Base-by-base conservation (phyloP, 2,888 invertebrate species). In the Drosophila gaucha region DNA sequence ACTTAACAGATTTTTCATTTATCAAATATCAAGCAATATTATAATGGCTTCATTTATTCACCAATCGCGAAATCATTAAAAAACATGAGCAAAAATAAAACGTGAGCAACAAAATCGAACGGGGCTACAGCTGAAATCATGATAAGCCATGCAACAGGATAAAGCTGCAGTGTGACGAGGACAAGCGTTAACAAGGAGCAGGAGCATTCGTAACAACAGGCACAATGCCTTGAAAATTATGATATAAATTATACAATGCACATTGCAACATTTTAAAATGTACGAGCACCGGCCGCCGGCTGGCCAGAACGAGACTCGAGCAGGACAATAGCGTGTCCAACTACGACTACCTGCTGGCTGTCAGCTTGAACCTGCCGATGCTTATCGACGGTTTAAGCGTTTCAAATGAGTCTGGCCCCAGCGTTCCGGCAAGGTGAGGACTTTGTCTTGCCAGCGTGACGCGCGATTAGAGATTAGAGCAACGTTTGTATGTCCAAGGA, bases 191-290 rank as follows among this genome's bases (percentile, higher is more conserved):
- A 58, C 54, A 67, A 64, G 58, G 33, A 56, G 39, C 43, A 47
- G 41, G 26, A 35, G 9, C 36, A 12, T 24, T 33, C 9, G 44
- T 26, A 67, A 52, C 30, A 41, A 59, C 50, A 50, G 35, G 31
- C 35, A 76, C 67, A 72, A 52, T 64, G 69, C 62, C 65, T 67
- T 64, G 62, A 58, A 67, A 85, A 85, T 85, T 85, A 85, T 85
- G 85, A 86, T 84, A 85, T 80, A 84, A 86, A 82, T 86, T 86
- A 69, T 79, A 79, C 77, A 80, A 77, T 80, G 74, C 80, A 86
- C 86, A 80, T 82, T 84, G 84, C 84, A 84, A 84, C 84, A 80
- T 74, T 83, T n/a, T 82, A 71, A 58, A 69, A 68, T 35, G 64
- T 14, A 14, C 41, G 50, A 16, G 31, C 57, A 54, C 63, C 73